phyloP scores from a whole-genome alignment of 2,113 vertebrate species.

The Peromyscus polionotus region DNA sequence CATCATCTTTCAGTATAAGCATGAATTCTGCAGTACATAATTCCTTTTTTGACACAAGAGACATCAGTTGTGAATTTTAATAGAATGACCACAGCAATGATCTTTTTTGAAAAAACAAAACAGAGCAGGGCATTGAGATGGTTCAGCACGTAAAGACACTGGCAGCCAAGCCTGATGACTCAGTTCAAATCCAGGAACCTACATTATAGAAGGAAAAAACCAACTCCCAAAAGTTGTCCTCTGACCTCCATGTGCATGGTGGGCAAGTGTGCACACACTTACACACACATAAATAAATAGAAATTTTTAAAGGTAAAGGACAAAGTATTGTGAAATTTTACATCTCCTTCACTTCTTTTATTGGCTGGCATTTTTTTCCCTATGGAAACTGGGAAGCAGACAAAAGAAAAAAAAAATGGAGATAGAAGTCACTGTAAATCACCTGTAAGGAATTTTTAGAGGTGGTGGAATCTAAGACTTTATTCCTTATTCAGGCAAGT shows the following conservation, averaged over 20 bases:
- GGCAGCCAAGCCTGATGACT: background rate
- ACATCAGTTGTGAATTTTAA: background rate
- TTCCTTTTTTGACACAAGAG: background rate
- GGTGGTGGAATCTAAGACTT: background rate
- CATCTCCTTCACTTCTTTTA: constrained; percentile 11
- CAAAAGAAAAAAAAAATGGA: background rate
- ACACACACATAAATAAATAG: background rate
- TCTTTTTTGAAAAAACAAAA: background rate
- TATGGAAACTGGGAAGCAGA: background rate
- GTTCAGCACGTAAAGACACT: background rate
- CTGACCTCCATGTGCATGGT: no score
- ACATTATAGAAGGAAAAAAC: background rate
- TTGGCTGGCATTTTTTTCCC: background rate
- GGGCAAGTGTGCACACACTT: background rate
- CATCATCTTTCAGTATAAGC: background rate
- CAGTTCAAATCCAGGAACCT: no score
- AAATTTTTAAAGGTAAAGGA: background rate
- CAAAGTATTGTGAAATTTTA: background rate
- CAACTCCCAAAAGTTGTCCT: background rate
- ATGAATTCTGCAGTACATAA: background rate
- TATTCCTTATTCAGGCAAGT: constrained; percentile 24
- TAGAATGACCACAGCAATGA: background rate
- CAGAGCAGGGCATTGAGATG: background rate
- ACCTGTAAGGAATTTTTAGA: background rate
- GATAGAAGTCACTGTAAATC: constrained; percentile 25